phyloP scores from a whole-genome alignment of 2,888 invertebrate species.

The Pasiphila rectangulata region DNA sequence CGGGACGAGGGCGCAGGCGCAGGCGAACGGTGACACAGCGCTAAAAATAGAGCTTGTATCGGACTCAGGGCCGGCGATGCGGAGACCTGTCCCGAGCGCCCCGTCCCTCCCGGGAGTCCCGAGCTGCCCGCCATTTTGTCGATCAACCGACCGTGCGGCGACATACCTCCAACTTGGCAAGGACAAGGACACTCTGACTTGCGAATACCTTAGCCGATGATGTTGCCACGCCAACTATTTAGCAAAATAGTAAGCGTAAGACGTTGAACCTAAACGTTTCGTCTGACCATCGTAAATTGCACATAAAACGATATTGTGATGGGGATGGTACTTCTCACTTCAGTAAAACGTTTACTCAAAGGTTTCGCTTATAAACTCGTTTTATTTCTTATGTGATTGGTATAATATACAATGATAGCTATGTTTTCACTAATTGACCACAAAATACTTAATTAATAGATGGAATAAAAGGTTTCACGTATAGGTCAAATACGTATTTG shows the following conservation, averaged over 20 bases:
- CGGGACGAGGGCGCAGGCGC: conserved; percentile 37
- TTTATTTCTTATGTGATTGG: conserved; percentile 17
- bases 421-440: too few species aligned
- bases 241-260: conserved; percentile 30
- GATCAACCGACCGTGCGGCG: conserved; percentile 58
- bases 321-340: conserved; percentile 46
- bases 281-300: conserved; percentile 39
- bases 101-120: conserved; percentile 50
- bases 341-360: conserved; percentile 39
- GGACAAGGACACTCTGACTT: conserved; percentile 46
- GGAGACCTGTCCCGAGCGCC: conserved; percentile 51
- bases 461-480: too few species aligned
- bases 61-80: conserved; percentile 45
- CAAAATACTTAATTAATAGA: too few species aligned
- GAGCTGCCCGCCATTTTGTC: conserved; percentile 70
- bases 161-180: conserved; percentile 55
- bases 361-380: conserved; percentile 37
- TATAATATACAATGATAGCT: too few species aligned
- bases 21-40: conserved; percentile 74
- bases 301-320: conserved; percentile 43
- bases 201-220: conserved; percentile 38
- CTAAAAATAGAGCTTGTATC: conserved; percentile 73
- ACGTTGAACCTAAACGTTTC: conserved; percentile 37
- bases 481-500: too few species aligned
- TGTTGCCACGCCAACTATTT: conserved; percentile 35